Base-by-base conservation (phyloP, 2,113 vertebrate species). In the Atlantisia rogersi region DNA sequence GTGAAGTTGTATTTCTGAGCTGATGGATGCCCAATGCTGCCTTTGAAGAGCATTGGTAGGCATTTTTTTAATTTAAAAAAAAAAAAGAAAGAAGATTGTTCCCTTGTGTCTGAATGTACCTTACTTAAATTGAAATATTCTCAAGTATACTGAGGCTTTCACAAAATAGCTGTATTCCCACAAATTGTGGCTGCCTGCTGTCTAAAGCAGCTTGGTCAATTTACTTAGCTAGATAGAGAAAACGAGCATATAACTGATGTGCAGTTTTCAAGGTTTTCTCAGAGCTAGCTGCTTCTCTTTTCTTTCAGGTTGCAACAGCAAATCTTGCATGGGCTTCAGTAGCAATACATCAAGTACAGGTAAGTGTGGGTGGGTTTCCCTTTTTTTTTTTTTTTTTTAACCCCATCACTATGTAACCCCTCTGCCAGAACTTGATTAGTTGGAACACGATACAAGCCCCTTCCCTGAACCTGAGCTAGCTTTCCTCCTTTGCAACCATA, bases 311-410 rank as follows among this genome's bases (percentile, higher is more conserved):
- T 97, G 99, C 99, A 85, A 99, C 99, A 88, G 99, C 99, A 91
- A 99, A 99, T 97, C 98, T 99, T 93, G 99, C 99, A 21, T 99
- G 99, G 99, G 99, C 99, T 58, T 99, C 99, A 21, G 98, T 99
- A 97, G 99, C 99, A 92, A 99, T 99, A 97, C 99, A 99, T 97
- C 99, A 99, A 98, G 99, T 99, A 88, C 99, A 99, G 98, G 99
- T 99, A 97, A 92, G 98, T 95, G 25, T 86, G 65, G 37, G 53
- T 86, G 44, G 6, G 44, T 46, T 46, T 46, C 44, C 8, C 48
- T 48, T 22, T 4, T 26, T 71, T 81, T 84, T 46, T 1, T 15
- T 69, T 82, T 69, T 73, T 64, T 88, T 35, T 35, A 35, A 18
- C 17, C 44, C 44, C 17, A 18, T 63, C 16, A 5, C 35, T 67